Evolutionary conservation across 2,113 vertebrate genomes (phyloP).

Genomic region (Turnix velox): DNA sequence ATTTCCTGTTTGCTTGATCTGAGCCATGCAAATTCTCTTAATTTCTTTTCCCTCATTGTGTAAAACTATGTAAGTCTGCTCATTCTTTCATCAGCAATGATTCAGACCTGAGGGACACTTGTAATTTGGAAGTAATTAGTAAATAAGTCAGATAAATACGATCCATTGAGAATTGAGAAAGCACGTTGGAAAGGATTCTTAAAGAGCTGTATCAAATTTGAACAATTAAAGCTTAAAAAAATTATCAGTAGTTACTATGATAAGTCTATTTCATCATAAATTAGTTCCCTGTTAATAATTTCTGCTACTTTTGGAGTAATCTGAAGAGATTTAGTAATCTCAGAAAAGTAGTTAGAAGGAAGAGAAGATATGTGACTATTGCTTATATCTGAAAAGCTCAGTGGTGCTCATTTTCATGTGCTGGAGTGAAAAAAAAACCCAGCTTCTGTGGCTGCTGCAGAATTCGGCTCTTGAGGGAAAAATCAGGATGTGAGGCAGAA

Average conservation of each 20-base stretch:
- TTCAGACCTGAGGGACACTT: slow-evolving; percentile 38
- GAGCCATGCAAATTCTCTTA: not conserved
- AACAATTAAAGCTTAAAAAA: slow-evolving; percentile 51
- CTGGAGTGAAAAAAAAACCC: accelerated
- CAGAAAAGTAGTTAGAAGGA: not conserved
- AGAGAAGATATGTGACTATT: not conserved
- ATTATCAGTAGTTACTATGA: slow-evolving; percentile 20
- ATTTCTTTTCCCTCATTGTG: not conserved
- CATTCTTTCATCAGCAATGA: slow-evolving; percentile 24
- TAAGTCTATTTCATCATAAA: slow-evolving; percentile 7
- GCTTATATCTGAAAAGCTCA: not conserved
- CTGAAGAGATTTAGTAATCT: slow-evolving; percentile 15
- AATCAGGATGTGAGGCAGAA: not conserved
- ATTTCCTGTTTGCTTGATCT: not conserved
- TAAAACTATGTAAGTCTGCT: not conserved
- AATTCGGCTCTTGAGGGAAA: not conserved
- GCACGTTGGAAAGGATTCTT: not conserved
- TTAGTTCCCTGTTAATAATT: not conserved
- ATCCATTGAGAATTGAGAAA: slow-evolving; percentile 41
- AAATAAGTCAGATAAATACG: slow-evolving; percentile 51
- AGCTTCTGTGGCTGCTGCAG: not conserved
- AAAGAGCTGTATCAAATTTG: slow-evolving; percentile 38
- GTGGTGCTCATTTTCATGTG: not conserved
- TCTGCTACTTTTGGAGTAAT: not conserved
- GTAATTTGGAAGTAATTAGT: slow-evolving; percentile 61